Evolutionary conservation across 2,888 invertebrate genomes (phyloP).

Genomic region (Euspilapteryx auroguttella): DNA sequence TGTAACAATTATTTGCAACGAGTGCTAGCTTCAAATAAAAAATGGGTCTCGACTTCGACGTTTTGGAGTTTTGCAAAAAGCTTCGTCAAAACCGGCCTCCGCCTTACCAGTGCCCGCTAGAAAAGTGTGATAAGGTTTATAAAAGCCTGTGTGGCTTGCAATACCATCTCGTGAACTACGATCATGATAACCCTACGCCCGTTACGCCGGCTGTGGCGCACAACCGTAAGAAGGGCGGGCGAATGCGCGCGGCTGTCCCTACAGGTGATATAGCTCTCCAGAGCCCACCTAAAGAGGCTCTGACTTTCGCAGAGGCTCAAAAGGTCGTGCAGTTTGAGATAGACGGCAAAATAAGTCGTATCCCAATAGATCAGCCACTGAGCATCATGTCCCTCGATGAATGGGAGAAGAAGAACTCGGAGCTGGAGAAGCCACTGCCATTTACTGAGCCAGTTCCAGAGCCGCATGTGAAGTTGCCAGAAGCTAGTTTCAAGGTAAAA

Average conservation of each 20-base stretch:
- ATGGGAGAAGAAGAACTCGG: slow-evolving; percentile 53
- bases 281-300: slow-evolving; percentile 65
- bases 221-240: slow-evolving; percentile 64
- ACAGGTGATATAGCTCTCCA: slow-evolving; percentile 57
- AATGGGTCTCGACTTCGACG: slow-evolving; percentile 86
- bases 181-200: slow-evolving; percentile 78
- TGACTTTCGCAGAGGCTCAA: slow-evolving; percentile 83
- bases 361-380: slow-evolving; percentile 66
- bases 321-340: slow-evolving; percentile 85
- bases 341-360: slow-evolving; percentile 75
- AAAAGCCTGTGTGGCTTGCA: slow-evolving; percentile 85
- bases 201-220: slow-evolving; percentile 64
- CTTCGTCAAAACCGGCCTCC: slow-evolving; percentile 78
- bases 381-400: slow-evolving; percentile 72
- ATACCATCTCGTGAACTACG: slow-evolving; percentile 82
- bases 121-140: slow-evolving; percentile 83
- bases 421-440: slow-evolving; percentile 41
- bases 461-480: slow-evolving; percentile 46
- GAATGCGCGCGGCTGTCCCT: slow-evolving; percentile 59
- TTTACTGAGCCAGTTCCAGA: slow-evolving; percentile 40
- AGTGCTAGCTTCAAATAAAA: too few relatives aligned
- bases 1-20: too few relatives aligned
- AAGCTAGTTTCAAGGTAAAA: slow-evolving; percentile 44
- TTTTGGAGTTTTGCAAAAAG: slow-evolving; percentile 83
- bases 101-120: slow-evolving; percentile 84